phyloP scores from a whole-genome alignment of 2,888 invertebrate genomes.

The Eustalomyia histrio region DNA sequence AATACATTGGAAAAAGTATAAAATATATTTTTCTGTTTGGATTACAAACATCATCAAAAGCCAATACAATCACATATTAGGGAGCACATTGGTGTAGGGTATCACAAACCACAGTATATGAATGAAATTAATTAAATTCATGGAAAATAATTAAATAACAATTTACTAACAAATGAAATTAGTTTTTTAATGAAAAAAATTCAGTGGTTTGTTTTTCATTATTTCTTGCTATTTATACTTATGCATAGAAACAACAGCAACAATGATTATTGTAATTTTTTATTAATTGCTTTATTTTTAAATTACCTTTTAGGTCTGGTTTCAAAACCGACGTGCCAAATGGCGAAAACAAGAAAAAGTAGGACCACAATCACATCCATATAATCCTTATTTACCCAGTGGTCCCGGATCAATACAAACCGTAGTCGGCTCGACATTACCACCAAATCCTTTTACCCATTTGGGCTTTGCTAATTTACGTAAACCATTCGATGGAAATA shows the following conservation, averaged over 20 bases:
- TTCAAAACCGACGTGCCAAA: conserved; percentile 94
- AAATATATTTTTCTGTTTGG: no score
- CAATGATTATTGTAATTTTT: conserved; percentile 19
- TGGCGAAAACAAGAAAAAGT: conserved; percentile 97
- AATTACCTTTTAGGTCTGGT: conserved; percentile 88
- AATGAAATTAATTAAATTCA: conserved; percentile 65
- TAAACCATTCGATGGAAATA: conserved; percentile 85
- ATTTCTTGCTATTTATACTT: background rate
- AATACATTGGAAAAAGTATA: no score
- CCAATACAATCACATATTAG: no score
- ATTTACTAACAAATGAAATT: conserved; percentile 61
- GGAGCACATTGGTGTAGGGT: background rate
- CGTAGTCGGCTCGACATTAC: conserved; percentile 87
- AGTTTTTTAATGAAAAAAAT: conserved; percentile 18
- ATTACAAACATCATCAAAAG: no score
- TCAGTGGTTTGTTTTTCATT: conserved; percentile 55
- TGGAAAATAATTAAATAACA: conserved; percentile 66
- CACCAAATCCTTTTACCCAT: conserved; percentile 89
- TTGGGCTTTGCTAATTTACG: conserved; percentile 86
- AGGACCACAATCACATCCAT: conserved; percentile 93
- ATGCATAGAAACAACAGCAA: background rate
- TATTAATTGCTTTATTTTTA: conserved; percentile 4
- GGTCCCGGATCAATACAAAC: conserved; percentile 84
- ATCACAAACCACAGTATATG: conserved; percentile 19
- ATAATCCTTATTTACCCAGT: conserved; percentile 89